A percentile compares a stretch with the other conserved stretches of the same genome.
These are phyloP conservation scores for Dicaeum eximium DNA, from an alignment of 2,113 vertebrate genomes.

Conservation along the genomic window DNA sequence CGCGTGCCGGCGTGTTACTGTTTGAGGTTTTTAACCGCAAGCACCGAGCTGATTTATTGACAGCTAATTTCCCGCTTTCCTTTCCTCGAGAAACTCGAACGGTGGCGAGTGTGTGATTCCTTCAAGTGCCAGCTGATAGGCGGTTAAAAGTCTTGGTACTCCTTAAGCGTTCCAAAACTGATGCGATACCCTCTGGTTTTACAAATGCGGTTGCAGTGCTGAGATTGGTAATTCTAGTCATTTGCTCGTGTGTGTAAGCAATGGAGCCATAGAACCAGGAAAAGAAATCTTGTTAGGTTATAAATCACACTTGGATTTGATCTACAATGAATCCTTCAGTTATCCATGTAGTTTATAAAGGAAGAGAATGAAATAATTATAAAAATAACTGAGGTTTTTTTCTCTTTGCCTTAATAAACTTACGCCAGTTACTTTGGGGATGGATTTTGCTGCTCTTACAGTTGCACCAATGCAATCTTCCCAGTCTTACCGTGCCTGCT, in stretches of 20 bases:
- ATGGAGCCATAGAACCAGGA: neutral
- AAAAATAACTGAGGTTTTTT: neutral
- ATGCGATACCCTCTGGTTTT: neutral
- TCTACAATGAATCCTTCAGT: neutral
- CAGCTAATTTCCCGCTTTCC: neutral
- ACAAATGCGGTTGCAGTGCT: neutral
- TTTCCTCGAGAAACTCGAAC: neutral
- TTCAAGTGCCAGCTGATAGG: neutral
- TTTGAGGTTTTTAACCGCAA: neutral
- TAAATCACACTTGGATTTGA: neutral
- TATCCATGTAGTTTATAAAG: neutral
- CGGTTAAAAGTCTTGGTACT: neutral
- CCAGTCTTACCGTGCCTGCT: neutral
- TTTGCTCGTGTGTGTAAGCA: neutral
- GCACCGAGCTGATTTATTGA: neutral
- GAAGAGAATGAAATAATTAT: neutral
- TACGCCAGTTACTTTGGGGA: neutral
- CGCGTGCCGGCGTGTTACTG: neutral
- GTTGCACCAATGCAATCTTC: neutral
- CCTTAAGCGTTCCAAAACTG: neutral
- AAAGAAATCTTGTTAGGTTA: neutral
- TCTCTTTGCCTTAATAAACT: neutral
- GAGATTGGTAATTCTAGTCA: neutral
- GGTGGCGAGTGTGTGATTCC: neutral
- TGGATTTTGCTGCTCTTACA: neutral